A percentile compares a stretch with the other conserved stretches of the same genome.
Conservation (phyloP, 2,797 vertebrate genomes). For the Sternarchorhynchus goeldii region DNA sequence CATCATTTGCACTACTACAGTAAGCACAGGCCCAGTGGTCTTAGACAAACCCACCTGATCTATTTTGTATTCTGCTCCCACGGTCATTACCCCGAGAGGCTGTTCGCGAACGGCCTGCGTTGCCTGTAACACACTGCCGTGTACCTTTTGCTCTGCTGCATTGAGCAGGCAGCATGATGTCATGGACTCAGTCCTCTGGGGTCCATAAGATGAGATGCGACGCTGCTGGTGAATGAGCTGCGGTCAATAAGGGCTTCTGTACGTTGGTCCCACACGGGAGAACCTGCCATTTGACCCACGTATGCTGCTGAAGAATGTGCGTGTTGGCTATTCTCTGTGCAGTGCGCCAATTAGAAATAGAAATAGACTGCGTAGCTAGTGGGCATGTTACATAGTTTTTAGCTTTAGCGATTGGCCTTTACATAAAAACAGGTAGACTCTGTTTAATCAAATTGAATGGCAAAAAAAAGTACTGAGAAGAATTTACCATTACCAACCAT, state of each 20-base stretch:
- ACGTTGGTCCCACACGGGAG: not conserved
- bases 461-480: not conserved
- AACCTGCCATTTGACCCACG: conserved; percentile 6
- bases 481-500: not conserved
- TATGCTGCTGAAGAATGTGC: conserved; percentile 9
- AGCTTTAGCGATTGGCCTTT: no score
- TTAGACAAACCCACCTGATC: conserved; percentile 64
- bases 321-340: no score
- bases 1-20: conserved; percentile 11
- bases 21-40: conserved; percentile 19
- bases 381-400: not conserved
- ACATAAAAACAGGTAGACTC: no score
- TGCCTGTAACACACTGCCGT: no score
- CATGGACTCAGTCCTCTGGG: conserved; percentile 22
- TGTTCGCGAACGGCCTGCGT: no score
- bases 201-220: not conserved
- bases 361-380: conserved; percentile 10
- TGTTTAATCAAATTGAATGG: conserved; percentile 2
- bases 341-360: not conserved
- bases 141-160: no score
- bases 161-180: conserved; percentile 62
- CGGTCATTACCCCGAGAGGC: no score
- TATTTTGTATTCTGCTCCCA: conserved; percentile 62
- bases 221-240: conserved; percentile 8
- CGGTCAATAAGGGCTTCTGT: not conserved